phyloP scores from a whole-genome alignment of 2,888 invertebrate genomes.

The Noctua comes region DNA sequence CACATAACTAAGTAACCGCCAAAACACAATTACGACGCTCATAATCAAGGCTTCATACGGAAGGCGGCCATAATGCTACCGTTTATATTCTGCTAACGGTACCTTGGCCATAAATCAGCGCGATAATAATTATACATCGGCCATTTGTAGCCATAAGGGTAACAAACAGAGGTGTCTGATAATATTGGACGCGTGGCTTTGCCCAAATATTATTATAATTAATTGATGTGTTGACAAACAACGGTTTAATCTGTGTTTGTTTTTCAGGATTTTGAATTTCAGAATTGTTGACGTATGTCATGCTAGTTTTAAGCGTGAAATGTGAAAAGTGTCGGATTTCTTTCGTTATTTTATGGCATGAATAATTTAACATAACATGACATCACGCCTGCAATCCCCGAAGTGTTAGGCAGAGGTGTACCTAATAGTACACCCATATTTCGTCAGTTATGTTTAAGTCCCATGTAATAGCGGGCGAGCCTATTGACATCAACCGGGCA shows the following conservation, averaged over 20 bases:
- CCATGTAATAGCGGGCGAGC: no score
- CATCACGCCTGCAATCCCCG: no score
- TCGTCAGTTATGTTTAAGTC: no score
- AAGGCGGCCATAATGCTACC: conserved; percentile 75
- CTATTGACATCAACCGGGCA: no score
- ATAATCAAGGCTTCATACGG: conserved; percentile 65
- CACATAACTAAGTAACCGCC: conserved; percentile 50
- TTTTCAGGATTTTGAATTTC: conserved; percentile 29
- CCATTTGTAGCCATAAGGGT: conserved; percentile 84
- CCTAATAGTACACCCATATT: no score
- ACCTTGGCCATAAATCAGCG: conserved; percentile 84
- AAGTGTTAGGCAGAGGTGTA: no score
- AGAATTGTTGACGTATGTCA: conserved; percentile 17
- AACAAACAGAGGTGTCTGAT: conserved; percentile 79
- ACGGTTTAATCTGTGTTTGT: conserved; percentile 51
- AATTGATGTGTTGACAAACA: conserved; percentile 64
- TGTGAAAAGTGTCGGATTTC: conserved; percentile 20
- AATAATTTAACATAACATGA: neutral
- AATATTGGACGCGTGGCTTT: conserved; percentile 64
- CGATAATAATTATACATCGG: conserved; percentile 87
- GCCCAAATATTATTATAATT: conserved; percentile 55
- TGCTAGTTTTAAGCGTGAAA: conserved; percentile 24
- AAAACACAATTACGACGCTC: conserved; percentile 63
- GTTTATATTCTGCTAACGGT: conserved; percentile 87
- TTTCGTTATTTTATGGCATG: neutral